A percentile compares a stretch with the other conserved stretches of the same genome.
Conservation (phyloP, 30 jellyfish, hydroid and myxozoan genomes). For the Mastigias papua region DNA sequence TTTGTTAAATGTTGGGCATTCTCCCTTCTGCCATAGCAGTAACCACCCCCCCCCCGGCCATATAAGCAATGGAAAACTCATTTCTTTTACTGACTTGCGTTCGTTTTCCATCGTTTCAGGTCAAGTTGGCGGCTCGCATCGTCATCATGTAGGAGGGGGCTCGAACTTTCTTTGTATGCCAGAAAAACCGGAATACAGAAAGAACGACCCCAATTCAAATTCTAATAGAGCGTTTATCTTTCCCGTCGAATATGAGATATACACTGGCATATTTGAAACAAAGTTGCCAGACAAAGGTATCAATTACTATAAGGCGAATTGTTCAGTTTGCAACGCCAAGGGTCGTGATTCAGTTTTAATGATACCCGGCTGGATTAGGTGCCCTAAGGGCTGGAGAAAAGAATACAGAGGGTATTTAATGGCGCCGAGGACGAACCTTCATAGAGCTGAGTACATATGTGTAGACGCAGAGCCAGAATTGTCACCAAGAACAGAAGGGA, state of each 20-base stretch:
- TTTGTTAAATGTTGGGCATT: too few relatives aligned
- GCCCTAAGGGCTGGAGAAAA: slow-evolving; percentile 90
- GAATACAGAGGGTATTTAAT: slow-evolving; percentile 93
- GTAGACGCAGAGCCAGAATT: slow-evolving; percentile 90
- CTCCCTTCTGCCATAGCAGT: too few relatives aligned
- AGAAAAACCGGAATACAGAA: slow-evolving; percentile 65
- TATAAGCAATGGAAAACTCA: not conserved
- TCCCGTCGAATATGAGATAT: slow-evolving; percentile 85
- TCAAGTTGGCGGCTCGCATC: slow-evolving; percentile 88
- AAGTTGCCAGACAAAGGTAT: slow-evolving; percentile 4
- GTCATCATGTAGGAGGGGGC: slow-evolving; percentile 94
- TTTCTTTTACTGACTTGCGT: too few relatives aligned
- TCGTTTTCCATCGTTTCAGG: too few relatives aligned
- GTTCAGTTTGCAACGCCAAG: slow-evolving; percentile 88
- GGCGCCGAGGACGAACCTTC: slow-evolving; percentile 86
- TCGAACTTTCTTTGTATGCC: slow-evolving; percentile 96
- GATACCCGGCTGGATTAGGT: slow-evolving; percentile 89
- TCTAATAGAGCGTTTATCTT: slow-evolving; percentile 68
- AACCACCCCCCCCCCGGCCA: too few relatives aligned
- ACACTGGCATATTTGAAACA: slow-evolving; percentile 69
- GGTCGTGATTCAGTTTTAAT: slow-evolving; percentile 74
- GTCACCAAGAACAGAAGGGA: slow-evolving; percentile 42
- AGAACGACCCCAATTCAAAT: slow-evolving; percentile 40
- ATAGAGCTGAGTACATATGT: slow-evolving; percentile 96
- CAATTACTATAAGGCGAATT: slow-evolving; percentile 73